phyloP scores from a whole-genome alignment of 1,140 invertebrate genomes.

The Drosophila gunungcola region DNA sequence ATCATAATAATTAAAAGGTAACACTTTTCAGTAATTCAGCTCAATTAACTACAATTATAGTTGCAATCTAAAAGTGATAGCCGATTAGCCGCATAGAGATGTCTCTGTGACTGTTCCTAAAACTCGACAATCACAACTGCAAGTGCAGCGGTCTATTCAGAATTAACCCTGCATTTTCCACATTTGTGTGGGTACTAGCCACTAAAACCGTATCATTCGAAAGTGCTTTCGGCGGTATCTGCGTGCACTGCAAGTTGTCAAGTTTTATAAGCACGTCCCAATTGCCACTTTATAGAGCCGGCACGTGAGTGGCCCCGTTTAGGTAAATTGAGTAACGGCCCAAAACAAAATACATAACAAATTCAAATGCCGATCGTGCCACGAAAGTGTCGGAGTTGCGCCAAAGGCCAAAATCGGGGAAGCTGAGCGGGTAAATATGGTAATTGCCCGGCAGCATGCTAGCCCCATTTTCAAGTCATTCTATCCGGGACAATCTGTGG shows the following conservation, averaged over 20 bases:
- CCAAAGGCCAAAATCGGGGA: slow-evolving; percentile 12
- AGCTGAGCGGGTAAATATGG: slow-evolving; percentile 9
- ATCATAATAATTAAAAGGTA: neutral
- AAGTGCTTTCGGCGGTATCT: slow-evolving; percentile 16
- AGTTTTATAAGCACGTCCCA: slow-evolving; percentile 55
- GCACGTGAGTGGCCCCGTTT: slow-evolving; percentile 55
- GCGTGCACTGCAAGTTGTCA: slow-evolving; percentile 37
- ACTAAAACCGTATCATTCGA: neutral
- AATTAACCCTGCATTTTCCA: slow-evolving; percentile 6
- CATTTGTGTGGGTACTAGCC: neutral
- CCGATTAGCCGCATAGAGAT: slow-evolving; percentile 4
- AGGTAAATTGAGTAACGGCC: slow-evolving; percentile 26
- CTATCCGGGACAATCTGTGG: slow-evolving; percentile 1
- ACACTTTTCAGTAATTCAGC: slow-evolving; percentile 1
- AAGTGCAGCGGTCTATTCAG: slow-evolving; percentile 18
- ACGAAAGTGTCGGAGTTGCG: slow-evolving; percentile 24
- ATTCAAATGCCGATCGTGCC: slow-evolving; percentile 29
- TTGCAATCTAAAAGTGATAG: slow-evolving; percentile 9
- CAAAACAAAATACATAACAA: slow-evolving; percentile 36
- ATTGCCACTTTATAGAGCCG: slow-evolving; percentile 16
- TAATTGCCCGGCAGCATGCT: slow-evolving; percentile 65
- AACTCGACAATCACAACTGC: slow-evolving; percentile 11
- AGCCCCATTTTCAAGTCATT: slow-evolving; percentile 46
- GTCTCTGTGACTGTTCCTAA: neutral
- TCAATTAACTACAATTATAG: slow-evolving; percentile 1